A percentile compares a stretch with the other conserved stretches of the same genome.
These are phyloP conservation scores for Grapholita molesta DNA, from an alignment of 1,140 invertebrate species.

Conservation along the genomic window DNA sequence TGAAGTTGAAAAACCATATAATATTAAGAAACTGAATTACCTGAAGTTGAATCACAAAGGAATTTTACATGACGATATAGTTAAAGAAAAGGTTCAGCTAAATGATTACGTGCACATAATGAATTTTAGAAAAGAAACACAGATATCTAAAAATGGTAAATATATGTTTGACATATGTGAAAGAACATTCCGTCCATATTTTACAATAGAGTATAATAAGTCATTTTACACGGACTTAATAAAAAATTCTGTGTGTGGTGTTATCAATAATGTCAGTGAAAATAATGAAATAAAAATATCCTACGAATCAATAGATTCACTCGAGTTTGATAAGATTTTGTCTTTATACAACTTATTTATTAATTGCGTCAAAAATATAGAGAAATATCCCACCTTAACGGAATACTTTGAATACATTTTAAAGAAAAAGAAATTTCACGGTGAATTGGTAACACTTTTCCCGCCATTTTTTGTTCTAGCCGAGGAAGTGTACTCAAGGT, in stretches of 20 bases:
- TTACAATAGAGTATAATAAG: constrained; percentile 25
- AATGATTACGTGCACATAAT: constrained; percentile 28
- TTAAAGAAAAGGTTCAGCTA: constrained; percentile 26
- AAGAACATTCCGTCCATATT: constrained; percentile 34
- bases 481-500: constrained; percentile 21
- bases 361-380: constrained; percentile 22
- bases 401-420: constrained; percentile 33
- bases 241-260: constrained; percentile 22
- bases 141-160: not conserved
- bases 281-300: constrained; percentile 28
- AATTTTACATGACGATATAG: constrained; percentile 24
- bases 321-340: constrained; percentile 28
- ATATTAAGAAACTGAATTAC: constrained; percentile 38
- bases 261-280: constrained; percentile 30
- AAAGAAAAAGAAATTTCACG: constrained; percentile 28
- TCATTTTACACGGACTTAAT: constrained; percentile 34
- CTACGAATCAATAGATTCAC: constrained; percentile 21
- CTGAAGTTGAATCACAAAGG: constrained; percentile 32
- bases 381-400: constrained; percentile 28
- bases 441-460: constrained; percentile 28
- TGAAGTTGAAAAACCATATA: constrained; percentile 33
- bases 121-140: not conserved
- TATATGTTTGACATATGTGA: constrained; percentile 24
- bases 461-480: not conserved
- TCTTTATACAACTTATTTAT: constrained; percentile 35